Base-by-base conservation (phyloP, 2,113 vertebrate species). In the Elachura formosa region DNA sequence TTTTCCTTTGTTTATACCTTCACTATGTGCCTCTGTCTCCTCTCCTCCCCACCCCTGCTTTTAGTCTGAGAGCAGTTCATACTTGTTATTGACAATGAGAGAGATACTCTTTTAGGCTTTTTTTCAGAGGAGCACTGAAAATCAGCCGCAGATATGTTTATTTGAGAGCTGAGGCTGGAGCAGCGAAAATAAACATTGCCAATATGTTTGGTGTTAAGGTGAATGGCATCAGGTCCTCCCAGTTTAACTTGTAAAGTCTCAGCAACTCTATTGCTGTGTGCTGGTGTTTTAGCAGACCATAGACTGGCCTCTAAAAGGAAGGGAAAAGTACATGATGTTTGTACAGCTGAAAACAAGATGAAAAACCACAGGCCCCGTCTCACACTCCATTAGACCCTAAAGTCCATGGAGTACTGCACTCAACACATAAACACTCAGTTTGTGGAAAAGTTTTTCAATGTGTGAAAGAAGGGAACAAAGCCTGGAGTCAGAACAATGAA, bases 281-380 rank as follows among this genome's bases (percentile, higher is more conserved):
- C 67, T 84, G 81, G 90, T 89, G 96, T 97, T 98, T 95, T 93
- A 97, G 96, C 94, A 96, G 89, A 89, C 94, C 48, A n/a, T 49
- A 95, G 84, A 84, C 93, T 87, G 97, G 97, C 95, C 96, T 96
- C 93, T 95, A 96, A 98, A 97, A 97, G 95, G 97, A 97, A 97
- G 68, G 94, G 96, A 95, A 98, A 98, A 97, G 93, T 98, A 97
- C 97, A 94, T 96, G 96, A 95, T 99, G 98, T 99, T 99, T 99
- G 98, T 98, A 99, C 99, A 99, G 99, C 99, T 99, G 99, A 99
- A 98, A 98, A 97, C 99, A 99, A 99, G 99, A 99, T 99, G 99
- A 99, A 98, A 98, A 98, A 98, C 98, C 98, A 97, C 98, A 99
- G 98, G 98, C 97, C 98, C 98, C 98, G 97, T 99, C 98, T 98